phyloP scores from a whole-genome alignment of 2,113 vertebrate genomes.

The Paramisgurnus dabryanus region DNA sequence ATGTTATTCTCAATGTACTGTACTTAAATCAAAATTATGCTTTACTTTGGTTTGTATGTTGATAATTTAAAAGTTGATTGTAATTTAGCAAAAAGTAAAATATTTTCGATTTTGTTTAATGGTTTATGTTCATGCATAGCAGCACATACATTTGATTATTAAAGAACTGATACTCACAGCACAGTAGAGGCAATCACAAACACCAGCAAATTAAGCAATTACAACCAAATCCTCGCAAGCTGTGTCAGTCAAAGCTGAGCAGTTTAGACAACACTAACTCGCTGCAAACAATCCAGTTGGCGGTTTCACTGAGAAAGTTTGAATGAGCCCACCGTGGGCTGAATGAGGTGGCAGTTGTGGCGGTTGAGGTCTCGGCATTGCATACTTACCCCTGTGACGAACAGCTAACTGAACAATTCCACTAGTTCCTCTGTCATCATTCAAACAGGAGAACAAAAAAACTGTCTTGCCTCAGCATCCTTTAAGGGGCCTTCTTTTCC shows the following conservation, averaged over 20 bases:
- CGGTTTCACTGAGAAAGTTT: conserved; percentile 62
- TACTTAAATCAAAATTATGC: background rate
- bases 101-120: background rate
- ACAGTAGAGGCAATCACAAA: conserved; percentile 18
- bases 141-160: background rate
- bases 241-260: conserved; percentile 26
- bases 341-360: conserved; percentile 64
- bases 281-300: conserved; percentile 50
- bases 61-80: too few species aligned
- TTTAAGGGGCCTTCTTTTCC: conserved; percentile 65
- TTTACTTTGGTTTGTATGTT: too few species aligned
- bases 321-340: conserved; percentile 53
- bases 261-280: conserved; percentile 49
- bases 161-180: conserved; percentile 46
- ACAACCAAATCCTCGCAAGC: conserved; percentile 43
- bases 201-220: conserved; percentile 24
- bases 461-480: conserved; percentile 75
- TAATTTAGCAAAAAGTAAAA: too few species aligned
- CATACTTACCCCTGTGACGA: conserved; percentile 72
- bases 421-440: conserved; percentile 67
- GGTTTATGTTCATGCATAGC: background rate
- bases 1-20: background rate
- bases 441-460: conserved; percentile 65
- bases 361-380: conserved; percentile 61
- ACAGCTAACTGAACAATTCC: conserved; percentile 73